A percentile compares a stretch with the other conserved stretches of the same genome.
Conservation (phyloP, 1,140 invertebrate genomes). For the Platyscapa corneri region DNA sequence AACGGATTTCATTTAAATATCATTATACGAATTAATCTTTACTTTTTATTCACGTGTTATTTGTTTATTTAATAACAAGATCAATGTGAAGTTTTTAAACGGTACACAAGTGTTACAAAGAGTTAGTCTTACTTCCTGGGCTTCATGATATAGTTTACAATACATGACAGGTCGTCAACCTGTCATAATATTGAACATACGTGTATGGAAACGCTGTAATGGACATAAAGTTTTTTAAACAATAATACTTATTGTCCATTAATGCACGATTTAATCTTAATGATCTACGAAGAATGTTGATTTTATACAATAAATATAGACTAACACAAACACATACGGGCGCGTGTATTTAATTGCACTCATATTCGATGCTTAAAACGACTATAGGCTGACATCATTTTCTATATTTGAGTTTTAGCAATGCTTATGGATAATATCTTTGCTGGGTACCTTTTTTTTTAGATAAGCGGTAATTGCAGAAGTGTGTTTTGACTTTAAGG, state of each 20-base stretch:
- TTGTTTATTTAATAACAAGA: too few relatives aligned
- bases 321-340: too few relatives aligned
- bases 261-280: not conserved
- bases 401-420: slow-evolving; percentile 33
- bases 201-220: not conserved
- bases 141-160: not conserved
- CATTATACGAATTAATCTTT: too few relatives aligned
- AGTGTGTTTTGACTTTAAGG: too few relatives aligned
- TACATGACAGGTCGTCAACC: not conserved
- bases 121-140: not conserved
- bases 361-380: not conserved
- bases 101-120: not conserved
- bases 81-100: too few relatives aligned
- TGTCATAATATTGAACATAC: not conserved
- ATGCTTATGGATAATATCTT: slow-evolving; percentile 1
- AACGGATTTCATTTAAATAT: too few relatives aligned
- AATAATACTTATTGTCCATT: not conserved
- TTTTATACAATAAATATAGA: not conserved
- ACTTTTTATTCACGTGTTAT: too few relatives aligned
- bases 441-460: slow-evolving; percentile 2
- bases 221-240: not conserved
- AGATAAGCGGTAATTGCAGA: too few relatives aligned
- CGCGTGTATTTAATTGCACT: not conserved
- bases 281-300: not conserved
- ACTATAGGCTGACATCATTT: slow-evolving; percentile 37